Evolutionary conservation across 2,888 invertebrate genomes (phyloP).

Genomic region (Petrolisthes cinctipes): DNA sequence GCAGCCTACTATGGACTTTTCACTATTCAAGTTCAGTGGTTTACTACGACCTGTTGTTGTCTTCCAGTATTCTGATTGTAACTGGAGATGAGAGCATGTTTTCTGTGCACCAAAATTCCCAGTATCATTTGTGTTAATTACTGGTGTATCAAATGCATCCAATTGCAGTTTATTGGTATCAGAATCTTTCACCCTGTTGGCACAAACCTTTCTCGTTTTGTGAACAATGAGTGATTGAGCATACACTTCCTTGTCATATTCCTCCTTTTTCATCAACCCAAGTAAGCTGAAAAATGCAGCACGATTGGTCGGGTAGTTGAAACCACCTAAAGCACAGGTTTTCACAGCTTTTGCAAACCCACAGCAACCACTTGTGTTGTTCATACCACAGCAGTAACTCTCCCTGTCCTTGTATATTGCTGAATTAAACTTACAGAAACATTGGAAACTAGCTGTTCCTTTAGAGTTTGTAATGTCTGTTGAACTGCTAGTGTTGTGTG

Average conservation of each 20-base stretch:
- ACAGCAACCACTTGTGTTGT: too few relatives aligned
- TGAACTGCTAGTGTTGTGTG: not conserved
- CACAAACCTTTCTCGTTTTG: constrained; percentile 18
- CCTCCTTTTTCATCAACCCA: not conserved
- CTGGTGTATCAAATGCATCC: not conserved
- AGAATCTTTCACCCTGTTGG: not conserved
- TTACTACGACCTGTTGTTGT: too few relatives aligned
- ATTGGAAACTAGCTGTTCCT: not conserved
- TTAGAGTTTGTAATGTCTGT: not conserved
- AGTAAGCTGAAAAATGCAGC: not conserved
- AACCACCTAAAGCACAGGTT: not conserved
- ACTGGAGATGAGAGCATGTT: too few relatives aligned
- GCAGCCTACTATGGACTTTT: too few relatives aligned
- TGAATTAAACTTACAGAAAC: constrained; percentile 8
- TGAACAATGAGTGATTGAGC: constrained; percentile 22
- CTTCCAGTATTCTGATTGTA: too few relatives aligned
- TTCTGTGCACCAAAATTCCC: too few relatives aligned
- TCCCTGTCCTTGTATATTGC: not conserved
- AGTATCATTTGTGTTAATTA: too few relatives aligned
- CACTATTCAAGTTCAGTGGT: too few relatives aligned
- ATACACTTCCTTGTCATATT: not conserved
- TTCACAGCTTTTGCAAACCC: not conserved
- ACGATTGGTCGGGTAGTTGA: constrained; percentile 1
- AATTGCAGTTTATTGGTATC: not conserved
- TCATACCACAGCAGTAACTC: not conserved